Base-by-base conservation (phyloP, 2,113 vertebrate species). In the Cepphus grylle region DNA sequence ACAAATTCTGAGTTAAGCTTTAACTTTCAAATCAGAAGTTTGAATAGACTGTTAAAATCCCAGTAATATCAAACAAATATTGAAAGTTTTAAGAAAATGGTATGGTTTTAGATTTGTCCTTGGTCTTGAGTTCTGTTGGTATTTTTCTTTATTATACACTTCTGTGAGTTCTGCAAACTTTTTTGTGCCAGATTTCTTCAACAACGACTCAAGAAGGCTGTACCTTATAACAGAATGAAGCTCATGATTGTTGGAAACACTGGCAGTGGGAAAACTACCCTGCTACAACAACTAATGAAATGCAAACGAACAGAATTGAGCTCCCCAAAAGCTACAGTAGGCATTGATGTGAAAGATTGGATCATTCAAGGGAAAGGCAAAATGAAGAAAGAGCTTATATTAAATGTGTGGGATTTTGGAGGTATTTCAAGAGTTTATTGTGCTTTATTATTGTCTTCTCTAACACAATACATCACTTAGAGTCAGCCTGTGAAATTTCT, bases 351-450 rank as follows among this genome's bases (percentile, higher is more conserved):
- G n/a, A 97, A 96, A 63, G 99, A 99, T 91, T 99, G 99, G 99
- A 91, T 93, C 78, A 95, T 99, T 88, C 98, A 97, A 58, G 98
- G 99, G 36, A 98, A 98, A 84, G 98, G 98, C 94, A 98, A 97
- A 97, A 95, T 92, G 79, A 98, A 98, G 86, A 98, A 98, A 95
- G 98, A 99, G 80, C 96, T 99, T 67, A 77, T 99, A 86, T 97
- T 99, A 73, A 99, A 99, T 63, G 98, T 99, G 58, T 99, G 99
- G 99, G 99, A 99, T 96, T 99, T 99, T 96, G 98, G 99, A 98
- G 99, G 99, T 99, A 91, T 95, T 81, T 93, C 32, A 30, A 45
- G 43, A 76, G 25, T 22, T 83, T 66, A 17, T 80, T 83, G 50
- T 59, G 25, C 15, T 82, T 94, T 59, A 25, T 3, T 84, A 1